Evolutionary conservation across 2,797 vertebrate species (phyloP).

Genomic region (Sebastes itinus): DNA sequence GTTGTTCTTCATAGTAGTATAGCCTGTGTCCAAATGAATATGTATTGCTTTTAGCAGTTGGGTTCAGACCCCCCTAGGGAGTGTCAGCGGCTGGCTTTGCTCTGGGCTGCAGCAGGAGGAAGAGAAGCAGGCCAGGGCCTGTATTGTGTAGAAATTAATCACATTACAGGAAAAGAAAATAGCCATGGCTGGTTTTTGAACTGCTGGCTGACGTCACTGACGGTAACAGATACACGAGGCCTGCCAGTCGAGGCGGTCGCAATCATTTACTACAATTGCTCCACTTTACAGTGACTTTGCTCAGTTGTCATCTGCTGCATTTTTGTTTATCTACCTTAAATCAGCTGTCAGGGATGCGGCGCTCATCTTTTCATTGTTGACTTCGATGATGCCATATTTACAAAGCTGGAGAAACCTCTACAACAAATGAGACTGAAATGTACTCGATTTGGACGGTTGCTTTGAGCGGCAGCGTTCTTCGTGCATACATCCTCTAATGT

Average conservation of each 20-base stretch:
- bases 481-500: background rate
- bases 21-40: constrained; percentile 56
- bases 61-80: constrained; percentile 32
- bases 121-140: constrained; percentile 43
- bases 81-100: constrained; percentile 41
- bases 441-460: background rate
- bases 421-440: background rate
- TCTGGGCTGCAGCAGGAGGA: constrained; percentile 44
- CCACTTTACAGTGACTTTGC: background rate
- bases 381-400: background rate
- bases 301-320: background rate
- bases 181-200: constrained; percentile 36
- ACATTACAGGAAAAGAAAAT: constrained; percentile 43
- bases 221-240: constrained; percentile 47
- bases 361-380: background rate
- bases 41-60: constrained; percentile 45
- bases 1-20: constrained; percentile 46
- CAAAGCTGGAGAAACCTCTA: background rate
- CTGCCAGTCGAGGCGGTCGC: constrained; percentile 33
- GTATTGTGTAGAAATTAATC: constrained; percentile 73
- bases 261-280: constrained; percentile 36
- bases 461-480: background rate
- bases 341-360: background rate
- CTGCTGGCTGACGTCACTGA: constrained; percentile 50
- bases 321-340: constrained; percentile 2